These are phyloP conservation scores for Acanthacorydalis orientalis DNA, from an alignment of 2,888 invertebrate genomes.

Conservation along the genomic window DNA sequence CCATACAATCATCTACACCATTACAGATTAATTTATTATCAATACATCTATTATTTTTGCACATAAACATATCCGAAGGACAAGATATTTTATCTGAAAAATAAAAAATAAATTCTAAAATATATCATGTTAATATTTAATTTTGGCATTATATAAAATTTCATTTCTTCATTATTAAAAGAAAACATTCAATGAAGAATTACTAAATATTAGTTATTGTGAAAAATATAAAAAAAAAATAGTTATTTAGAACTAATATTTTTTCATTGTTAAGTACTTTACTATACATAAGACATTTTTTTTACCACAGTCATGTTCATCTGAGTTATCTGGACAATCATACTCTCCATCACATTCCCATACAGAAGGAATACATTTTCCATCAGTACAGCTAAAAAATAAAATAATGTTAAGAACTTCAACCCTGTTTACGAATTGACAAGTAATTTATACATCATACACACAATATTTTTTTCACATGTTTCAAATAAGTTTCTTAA, in stretches of 20 bases:
- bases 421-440: no score
- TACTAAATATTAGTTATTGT: no score
- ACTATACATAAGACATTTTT: no score
- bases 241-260: conserved; percentile 14
- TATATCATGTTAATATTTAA: no score
- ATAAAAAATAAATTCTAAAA: no score
- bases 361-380: conserved; percentile 47
- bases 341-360: conserved; percentile 55
- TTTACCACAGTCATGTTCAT: conserved; percentile 40
- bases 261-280: no score
- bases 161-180: no score
- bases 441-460: neutral
- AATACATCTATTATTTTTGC: conserved; percentile 37
- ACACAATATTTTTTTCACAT: neutral
- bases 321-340: conserved; percentile 61
- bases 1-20: conserved; percentile 37
- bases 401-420: neutral
- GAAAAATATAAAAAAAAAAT: no score
- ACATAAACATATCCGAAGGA: conserved; percentile 24
- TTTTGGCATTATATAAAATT: no score
- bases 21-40: conserved; percentile 36
- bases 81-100: conserved; percentile 20
- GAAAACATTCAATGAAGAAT: no score
- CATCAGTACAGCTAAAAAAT: conserved; percentile 43
- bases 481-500: neutral